Conservation (phyloP, 2,113 vertebrate species). For the Lepus americanus region DNA sequence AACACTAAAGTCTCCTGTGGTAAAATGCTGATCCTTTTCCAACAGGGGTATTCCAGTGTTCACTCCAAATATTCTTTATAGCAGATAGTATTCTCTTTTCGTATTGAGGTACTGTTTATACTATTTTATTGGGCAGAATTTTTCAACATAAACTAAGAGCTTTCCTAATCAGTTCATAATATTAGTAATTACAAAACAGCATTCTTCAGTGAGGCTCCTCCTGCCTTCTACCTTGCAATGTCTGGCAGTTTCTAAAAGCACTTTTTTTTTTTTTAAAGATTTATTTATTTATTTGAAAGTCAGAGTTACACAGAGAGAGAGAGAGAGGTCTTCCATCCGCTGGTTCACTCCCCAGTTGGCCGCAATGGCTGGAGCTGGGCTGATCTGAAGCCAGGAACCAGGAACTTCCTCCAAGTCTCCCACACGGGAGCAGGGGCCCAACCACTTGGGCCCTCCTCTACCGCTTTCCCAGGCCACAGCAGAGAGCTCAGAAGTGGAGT, state of each 20-base stretch:
- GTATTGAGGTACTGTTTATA: background rate
- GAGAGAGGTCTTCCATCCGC: no score
- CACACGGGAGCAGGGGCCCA: no score
- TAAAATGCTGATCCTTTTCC: background rate
- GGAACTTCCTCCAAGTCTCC: no score
- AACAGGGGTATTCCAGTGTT: background rate
- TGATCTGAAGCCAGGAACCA: no score
- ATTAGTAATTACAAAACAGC: background rate
- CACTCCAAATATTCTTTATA: constrained; percentile 10
- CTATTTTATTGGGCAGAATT: background rate
- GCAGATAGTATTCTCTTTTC: background rate
- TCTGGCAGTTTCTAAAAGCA: background rate
- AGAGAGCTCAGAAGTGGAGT: no score
- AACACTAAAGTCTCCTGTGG: background rate
- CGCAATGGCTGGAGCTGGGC: no score
- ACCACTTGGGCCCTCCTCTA: no score
- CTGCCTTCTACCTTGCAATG: rapidly evolving
- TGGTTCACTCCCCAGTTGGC: no score
- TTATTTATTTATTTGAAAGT: no score
- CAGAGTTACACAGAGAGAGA: no score
- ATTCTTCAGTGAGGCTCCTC: background rate
- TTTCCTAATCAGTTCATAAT: constrained; percentile 7
- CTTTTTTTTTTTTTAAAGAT: no score
- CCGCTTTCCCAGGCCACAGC: no score
- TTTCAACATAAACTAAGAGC: background rate